These are phyloP conservation scores for Notarius quadriscutis DNA, from an alignment of 2,113 vertebrate genomes.

Conservation along the genomic window DNA sequence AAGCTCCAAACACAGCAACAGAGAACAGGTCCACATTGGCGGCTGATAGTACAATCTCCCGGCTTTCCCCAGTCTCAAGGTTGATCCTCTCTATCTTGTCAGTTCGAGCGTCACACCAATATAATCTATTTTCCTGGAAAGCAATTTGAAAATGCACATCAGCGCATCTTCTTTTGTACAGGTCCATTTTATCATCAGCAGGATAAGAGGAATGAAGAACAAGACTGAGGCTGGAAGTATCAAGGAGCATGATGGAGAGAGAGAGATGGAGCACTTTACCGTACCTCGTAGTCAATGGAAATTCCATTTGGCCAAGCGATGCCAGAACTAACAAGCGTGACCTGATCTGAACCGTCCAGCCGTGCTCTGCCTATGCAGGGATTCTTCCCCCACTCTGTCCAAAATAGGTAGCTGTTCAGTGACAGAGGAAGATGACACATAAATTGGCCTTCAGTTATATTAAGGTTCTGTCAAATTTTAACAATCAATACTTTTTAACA, in stretches of 20 bases:
- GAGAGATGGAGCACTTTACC: slow-evolving; percentile 11
- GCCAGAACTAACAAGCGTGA: slow-evolving; percentile 87
- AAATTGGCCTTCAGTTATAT: background rate
- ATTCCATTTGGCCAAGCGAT: slow-evolving; percentile 95
- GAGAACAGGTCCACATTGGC: slow-evolving; percentile 98
- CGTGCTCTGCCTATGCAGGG: slow-evolving; percentile 91
- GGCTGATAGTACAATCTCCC: slow-evolving; percentile 94
- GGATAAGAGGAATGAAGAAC: slow-evolving; percentile 59
- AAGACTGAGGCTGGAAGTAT: slow-evolving; percentile 22
- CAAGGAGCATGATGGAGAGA: slow-evolving; percentile 25
- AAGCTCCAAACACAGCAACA: slow-evolving; percentile 95
- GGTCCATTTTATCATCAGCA: slow-evolving; percentile 65
- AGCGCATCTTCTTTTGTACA: slow-evolving; percentile 54
- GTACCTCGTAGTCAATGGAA: slow-evolving; percentile 95
- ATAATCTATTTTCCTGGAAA: slow-evolving; percentile 97
- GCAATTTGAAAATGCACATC: slow-evolving; percentile 80
- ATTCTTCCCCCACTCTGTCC: slow-evolving; percentile 97
- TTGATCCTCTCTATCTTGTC: slow-evolving; percentile 99
- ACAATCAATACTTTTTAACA: background rate
- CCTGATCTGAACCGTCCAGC: slow-evolving; percentile 92
- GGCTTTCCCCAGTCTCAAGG: slow-evolving; percentile 94
- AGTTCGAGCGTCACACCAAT: slow-evolving; percentile 98
- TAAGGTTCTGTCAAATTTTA: background rate
- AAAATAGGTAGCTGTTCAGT: slow-evolving; percentile 89
- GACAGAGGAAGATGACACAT: background rate